Base-by-base conservation (phyloP, 2,888 invertebrate genomes). In the Altica lythri region DNA sequence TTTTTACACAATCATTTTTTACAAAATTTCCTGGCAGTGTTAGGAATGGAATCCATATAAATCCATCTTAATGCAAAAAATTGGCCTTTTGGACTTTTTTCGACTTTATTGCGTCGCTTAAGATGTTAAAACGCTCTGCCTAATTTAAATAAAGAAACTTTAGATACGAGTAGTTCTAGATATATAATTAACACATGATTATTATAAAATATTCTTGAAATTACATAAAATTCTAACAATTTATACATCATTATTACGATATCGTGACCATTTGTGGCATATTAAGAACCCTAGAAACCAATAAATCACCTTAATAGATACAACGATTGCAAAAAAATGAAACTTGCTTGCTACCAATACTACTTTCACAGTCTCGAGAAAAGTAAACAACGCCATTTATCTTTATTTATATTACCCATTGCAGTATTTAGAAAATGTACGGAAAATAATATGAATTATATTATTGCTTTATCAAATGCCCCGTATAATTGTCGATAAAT, bases 391-490 rank as follows among this genome's bases (percentile, higher is more conserved):
- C 18, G 37, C 18, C 37, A 19, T 37, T 37, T 18, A 37, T 37
- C 37, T 18, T 37, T 37, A 37, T 37, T 37, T 37, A 37, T 37
- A 19, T 37, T 37, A 19, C 18, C 37, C 37, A 19, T 18, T 18
- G 37, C 18, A 37, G 18, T 37, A 37, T 37, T 37, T 37, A 37
- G 37, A 37, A 37, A 18, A 18, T 19, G 37, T 19, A 10, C 9
- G 6, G 37, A 37, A 37, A 37, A 37, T 37, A 18, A 37, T 37
- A 19, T 37, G 37, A 37, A 37, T 37, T 37, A 37, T 37, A 18
- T 37, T 37, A 37, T 37, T 37, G 37, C 17, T 37, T 19, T 37
- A 37, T 37, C 19, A 37, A 37, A 37, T 37, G n/a, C 37, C 18
- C 37, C 4, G 18, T 37, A 9, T 37, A 37, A 37, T 37, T 37